Evolutionary conservation across 2,797 vertebrate genomes (phyloP), one percentile per base, ranked within the genome.

Genomic region (Valencia hispanica): DNA sequence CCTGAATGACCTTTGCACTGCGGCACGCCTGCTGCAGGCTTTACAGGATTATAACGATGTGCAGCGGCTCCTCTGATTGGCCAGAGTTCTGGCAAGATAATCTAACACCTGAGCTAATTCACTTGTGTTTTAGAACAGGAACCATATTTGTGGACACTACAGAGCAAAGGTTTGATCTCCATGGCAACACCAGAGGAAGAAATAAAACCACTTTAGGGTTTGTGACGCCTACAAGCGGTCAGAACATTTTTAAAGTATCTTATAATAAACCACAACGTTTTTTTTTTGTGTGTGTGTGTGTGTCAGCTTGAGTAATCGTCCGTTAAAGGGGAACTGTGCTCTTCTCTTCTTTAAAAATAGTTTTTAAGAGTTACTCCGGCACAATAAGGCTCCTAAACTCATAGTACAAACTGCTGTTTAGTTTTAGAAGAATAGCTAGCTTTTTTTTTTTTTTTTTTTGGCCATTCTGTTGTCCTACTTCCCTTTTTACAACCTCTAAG

Each of bases 141-240:
- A 59, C 18, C 12, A 1, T 5, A 59, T 27, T 11, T 57, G 2
- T 30, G 36, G 39, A 43, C 65, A 41, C 39, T 7, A 41, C 65
- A 43, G 65, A 68, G 65, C 39, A 68, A 41, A 43, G 65, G 65
- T 68, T 68, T 32, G 17, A 57, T 77, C 80, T 72, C 82, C 72
- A 71, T 81, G 73, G 85, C 72, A 84, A 83, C 81, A 34, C 18
- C 1, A 34, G 36, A 65, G 75, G 41, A 55, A 63, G 51, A 72
- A 82, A 48, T 2, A 43, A 77, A 75, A 18, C 18, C 59, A 41
- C 72, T 61, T 25, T 34, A n/a, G 32, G 32, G 61, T 63, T 45
- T 74, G 59, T 39, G 63, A 69, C 9, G 53, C 74, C 65, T 68
- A 39, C 77, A 22, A 81, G 71, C 51, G 32, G 32, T 53, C 55